Evolutionary conservation across 2,888 invertebrate genomes (phyloP).

Genomic region (Bombylius discolor): DNA sequence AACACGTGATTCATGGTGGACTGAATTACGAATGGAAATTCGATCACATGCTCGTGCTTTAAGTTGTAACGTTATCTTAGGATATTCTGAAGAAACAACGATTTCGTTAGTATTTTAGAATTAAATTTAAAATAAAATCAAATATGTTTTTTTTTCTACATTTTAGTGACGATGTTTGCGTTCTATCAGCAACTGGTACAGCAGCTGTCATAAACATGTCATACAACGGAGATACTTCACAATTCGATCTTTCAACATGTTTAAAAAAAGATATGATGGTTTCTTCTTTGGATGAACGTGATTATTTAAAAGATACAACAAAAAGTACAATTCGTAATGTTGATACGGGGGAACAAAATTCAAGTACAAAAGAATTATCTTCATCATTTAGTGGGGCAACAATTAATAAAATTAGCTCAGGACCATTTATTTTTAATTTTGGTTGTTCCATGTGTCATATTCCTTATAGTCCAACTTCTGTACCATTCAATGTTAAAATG

Average conservation of each 20-base stretch:
- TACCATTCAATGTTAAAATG: conserved; percentile 61
- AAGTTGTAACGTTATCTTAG: conserved; percentile 87
- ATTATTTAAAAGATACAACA: conserved; percentile 38
- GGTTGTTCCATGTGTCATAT: conserved; percentile 53
- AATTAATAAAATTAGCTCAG: not conserved
- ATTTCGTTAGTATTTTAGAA: conserved; percentile 56
- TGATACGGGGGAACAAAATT: not conserved
- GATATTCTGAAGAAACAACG: conserved; percentile 82
- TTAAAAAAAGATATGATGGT: conserved; percentile 33
- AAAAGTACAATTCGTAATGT: not conserved
- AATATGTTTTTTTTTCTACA: conserved; percentile 1
- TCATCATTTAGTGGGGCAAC: conserved; percentile 18
- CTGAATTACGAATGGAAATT: conserved; percentile 87
- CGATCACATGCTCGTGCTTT: conserved; percentile 84
- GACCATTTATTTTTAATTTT: conserved; percentile 13
- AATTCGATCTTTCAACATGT: conserved; percentile 24
- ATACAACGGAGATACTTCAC: conserved; percentile 32
- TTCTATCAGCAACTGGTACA: conserved; percentile 85
- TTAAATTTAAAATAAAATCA: not conserved
- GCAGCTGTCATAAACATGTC: conserved; percentile 69
- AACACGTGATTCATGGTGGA: conserved; percentile 93
- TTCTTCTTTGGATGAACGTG: conserved; percentile 41
- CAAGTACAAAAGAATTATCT: conserved; percentile 20
- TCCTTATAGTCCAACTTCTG: conserved; percentile 61
- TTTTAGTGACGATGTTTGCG: conserved; percentile 84